Evolutionary conservation across 2,888 invertebrate species (phyloP).

Genomic region (Blastobasis adustella): DNA sequence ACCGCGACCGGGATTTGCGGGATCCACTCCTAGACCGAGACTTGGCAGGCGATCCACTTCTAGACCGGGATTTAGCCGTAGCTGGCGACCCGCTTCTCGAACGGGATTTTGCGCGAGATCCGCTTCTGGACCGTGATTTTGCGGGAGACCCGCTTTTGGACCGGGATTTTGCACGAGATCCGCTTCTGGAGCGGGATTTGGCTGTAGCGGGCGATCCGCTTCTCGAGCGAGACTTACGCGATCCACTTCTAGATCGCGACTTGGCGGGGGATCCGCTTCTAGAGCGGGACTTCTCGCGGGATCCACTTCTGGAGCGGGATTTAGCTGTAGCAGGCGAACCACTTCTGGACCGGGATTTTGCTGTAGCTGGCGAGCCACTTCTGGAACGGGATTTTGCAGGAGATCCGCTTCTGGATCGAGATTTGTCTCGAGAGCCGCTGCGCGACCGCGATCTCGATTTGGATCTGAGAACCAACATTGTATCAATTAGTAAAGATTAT

Average conservation of each 20-base stretch:
- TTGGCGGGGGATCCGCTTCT: conserved; percentile 17
- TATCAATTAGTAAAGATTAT: neutral
- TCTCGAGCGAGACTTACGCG: conserved; percentile 13
- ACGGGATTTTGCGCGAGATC: conserved; percentile 22
- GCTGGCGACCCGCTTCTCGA: conserved; percentile 20
- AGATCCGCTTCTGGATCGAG: conserved; percentile 20
- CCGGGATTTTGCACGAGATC: conserved; percentile 22
- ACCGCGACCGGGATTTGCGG: conserved; percentile 13
- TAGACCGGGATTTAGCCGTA: conserved; percentile 13
- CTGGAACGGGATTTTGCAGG: conserved; percentile 12
- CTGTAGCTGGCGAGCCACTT: conserved; percentile 7
- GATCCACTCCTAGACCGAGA: conserved; percentile 18
- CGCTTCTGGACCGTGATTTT: conserved; percentile 17
- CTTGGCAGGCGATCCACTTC: conserved; percentile 21
- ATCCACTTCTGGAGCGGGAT: conserved; percentile 27
- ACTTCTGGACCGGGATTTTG: neutral
- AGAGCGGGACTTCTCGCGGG: conserved; percentile 7
- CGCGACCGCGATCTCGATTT: conserved; percentile 13
- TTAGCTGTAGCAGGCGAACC: conserved; percentile 7
- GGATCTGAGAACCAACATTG: conserved; percentile 5
- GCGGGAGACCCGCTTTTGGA: conserved; percentile 24
- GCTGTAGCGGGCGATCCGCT: conserved; percentile 7
- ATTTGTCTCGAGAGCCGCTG: conserved; percentile 16
- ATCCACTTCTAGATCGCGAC: conserved; percentile 20
- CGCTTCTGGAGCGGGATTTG: conserved; percentile 17